phyloP scores from a whole-genome alignment of 2,888 invertebrate genomes.

The Arctia plantaginis region DNA sequence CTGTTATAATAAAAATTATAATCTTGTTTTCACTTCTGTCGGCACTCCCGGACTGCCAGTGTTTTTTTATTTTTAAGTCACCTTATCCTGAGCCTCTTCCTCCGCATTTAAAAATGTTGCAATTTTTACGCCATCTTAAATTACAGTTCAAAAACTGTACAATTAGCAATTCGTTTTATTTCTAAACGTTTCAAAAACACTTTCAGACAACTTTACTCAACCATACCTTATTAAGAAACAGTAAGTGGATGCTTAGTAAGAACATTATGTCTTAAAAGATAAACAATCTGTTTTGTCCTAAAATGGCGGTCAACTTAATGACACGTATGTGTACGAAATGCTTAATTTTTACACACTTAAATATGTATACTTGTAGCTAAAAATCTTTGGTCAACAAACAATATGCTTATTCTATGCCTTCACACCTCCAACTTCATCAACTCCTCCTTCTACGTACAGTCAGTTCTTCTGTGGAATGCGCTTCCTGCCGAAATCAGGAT shows the following conservation, averaged over 20 bases:
- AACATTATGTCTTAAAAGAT: conserved; percentile 7
- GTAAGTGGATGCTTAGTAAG: conserved; percentile 1
- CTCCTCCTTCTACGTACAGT: too few relatives aligned
- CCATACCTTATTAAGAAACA: background rate
- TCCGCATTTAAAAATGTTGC: background rate
- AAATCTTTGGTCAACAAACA: too few relatives aligned
- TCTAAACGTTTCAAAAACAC: background rate
- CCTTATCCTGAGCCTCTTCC: background rate
- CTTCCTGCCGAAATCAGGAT: too few relatives aligned
- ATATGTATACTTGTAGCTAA: too few relatives aligned
- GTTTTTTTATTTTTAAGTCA: background rate
- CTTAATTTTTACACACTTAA: background rate
- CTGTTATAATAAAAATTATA: too few relatives aligned
- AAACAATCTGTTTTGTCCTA: background rate
- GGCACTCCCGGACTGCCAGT: too few relatives aligned
- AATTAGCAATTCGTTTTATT: conserved; percentile 2
- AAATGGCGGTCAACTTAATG: conserved; percentile 1
- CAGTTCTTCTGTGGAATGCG: too few relatives aligned
- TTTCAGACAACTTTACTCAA: background rate
- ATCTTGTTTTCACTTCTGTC: too few relatives aligned
- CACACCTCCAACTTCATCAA: too few relatives aligned
- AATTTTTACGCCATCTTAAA: background rate
- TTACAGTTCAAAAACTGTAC: background rate
- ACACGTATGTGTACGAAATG: conserved; percentile 7
- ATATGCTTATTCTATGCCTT: too few relatives aligned